Base-by-base conservation (phyloP, 2,797 vertebrate genomes). In the Rhynchonycteris naso region DNA sequence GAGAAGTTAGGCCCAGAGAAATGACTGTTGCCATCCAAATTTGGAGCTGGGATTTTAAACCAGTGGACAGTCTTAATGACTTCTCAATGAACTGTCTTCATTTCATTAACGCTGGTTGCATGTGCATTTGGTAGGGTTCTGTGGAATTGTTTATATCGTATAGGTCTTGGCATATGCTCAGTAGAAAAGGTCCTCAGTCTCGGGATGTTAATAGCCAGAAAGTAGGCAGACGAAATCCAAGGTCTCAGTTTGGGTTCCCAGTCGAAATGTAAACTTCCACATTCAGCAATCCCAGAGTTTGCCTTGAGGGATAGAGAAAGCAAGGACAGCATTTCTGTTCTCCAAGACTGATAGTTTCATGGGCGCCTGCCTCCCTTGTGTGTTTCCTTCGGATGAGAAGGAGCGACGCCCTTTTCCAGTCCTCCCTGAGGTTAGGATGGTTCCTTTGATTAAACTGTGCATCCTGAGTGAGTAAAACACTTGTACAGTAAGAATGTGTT, bases 1-100 rank as follows among this genome's bases (percentile, higher is more conserved):
- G 75, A 59, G 50, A 47, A 8, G 15, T 19, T 13, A 33, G 28
- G 28, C 66, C 78, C 54, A 30, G 69, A 63, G 72, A 83, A 58
- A 33, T 35, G 35, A 8, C 21, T 0, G 4, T 30, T 30, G 0
- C 22, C 8, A 1, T 18, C 7, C 52, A 72, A 12, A 7, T 52
- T 33, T 26, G 22, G 59, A 81, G 13, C 14, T 72, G 21, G 47
- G 15, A 33, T 90, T 88, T 68, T 30, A 74, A 19, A 56, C 26
- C 59, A 33, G 11, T 43, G 0, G 0, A 1, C 1, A 0, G 18
- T 63, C n/a, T 75, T 56, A 9, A 6, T 56, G 47, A 50, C 43
- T 16, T 56, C 21, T 30, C 22, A 9, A 0, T 81, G 50, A 50
- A 16, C 72, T 61, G 43, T 33, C 30, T 91, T 54, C 13, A 2